Conservation (phyloP, 2,797 vertebrate genomes). For the Fundulus diaphanus region DNA sequence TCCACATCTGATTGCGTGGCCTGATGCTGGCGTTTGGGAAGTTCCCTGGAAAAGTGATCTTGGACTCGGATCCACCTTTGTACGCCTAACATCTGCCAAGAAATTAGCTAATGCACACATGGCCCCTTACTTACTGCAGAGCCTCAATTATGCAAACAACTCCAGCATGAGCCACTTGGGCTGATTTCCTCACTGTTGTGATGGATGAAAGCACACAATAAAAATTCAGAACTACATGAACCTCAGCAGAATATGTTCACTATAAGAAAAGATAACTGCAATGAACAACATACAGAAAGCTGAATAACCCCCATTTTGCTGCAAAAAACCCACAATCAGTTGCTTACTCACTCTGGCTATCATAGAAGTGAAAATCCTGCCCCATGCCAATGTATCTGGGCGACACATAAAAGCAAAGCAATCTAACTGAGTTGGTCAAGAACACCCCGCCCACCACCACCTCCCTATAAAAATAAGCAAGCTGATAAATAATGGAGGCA, state of each 20-base stretch:
- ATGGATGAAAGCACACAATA: constrained; percentile 2
- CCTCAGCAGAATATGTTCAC: not conserved
- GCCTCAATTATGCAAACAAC: constrained; percentile 12
- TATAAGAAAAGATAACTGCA: not conserved
- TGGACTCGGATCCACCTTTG: constrained; percentile 7
- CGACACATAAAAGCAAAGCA: constrained; percentile 59
- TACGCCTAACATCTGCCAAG: constrained; percentile 19
- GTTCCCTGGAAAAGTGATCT: constrained; percentile 12
- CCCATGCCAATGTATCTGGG: constrained; percentile 63
- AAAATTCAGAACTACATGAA: not conserved
- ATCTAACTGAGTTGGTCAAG: constrained; percentile 48
- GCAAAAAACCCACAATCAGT: constrained; percentile 16
- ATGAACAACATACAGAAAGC: not conserved
- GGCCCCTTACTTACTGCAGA: constrained; percentile 10
- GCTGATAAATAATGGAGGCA: constrained; percentile 57
- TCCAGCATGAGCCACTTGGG: constrained; percentile 8
- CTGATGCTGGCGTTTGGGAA: constrained; percentile 30
- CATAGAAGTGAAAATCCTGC: constrained; percentile 60
- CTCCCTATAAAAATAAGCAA: constrained; percentile 4
- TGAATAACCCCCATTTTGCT: constrained; percentile 1
- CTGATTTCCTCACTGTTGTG: constrained; percentile 10
- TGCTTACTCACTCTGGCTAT: constrained; percentile 75
- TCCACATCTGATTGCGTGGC: constrained; percentile 26
- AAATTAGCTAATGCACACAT: constrained; percentile 32
- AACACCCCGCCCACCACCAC: not conserved